Percentiles rank a stretch among this genome's conserved stretches.
These are phyloP conservation scores for Allacma fusca DNA, from an alignment of 2,888 invertebrate genomes.

Conservation along the genomic window DNA sequence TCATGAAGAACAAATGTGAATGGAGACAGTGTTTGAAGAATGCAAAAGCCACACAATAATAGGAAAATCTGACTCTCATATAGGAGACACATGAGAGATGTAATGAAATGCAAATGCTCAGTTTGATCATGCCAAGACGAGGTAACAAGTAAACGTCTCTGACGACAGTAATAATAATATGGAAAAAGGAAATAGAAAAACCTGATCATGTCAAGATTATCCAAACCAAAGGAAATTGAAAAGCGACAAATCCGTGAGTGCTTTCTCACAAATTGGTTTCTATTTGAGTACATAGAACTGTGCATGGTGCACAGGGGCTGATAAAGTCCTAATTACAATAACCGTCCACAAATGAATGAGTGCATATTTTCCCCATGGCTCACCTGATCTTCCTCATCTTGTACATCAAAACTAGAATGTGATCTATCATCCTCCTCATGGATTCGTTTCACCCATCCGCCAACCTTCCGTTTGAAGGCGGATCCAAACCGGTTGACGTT, in stretches of 20 bases:
- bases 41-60: no score
- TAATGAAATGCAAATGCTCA: not conserved
- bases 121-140: not conserved
- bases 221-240: not conserved
- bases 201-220: not conserved
- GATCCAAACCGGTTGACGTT: constrained; percentile 49
- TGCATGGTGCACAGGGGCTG: no score
- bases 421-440: constrained; percentile 44
- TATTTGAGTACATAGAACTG: no score
- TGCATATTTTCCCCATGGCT: no score
- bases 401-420: constrained; percentile 42
- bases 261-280: no score
- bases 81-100: no score
- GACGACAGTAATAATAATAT: not conserved
- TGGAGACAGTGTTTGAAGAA: no score
- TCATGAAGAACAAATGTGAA: not conserved
- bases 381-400: not conserved
- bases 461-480: constrained; percentile 48
- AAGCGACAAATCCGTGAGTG: not conserved
- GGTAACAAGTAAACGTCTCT: not conserved
- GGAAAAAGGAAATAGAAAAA: not conserved
- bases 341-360: no score
- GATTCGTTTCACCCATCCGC: constrained; percentile 47
- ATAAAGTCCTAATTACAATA: no score
- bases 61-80: no score